Evolutionary conservation across 2,113 vertebrate genomes (phyloP).

Genomic region (Psophia crepitans): DNA sequence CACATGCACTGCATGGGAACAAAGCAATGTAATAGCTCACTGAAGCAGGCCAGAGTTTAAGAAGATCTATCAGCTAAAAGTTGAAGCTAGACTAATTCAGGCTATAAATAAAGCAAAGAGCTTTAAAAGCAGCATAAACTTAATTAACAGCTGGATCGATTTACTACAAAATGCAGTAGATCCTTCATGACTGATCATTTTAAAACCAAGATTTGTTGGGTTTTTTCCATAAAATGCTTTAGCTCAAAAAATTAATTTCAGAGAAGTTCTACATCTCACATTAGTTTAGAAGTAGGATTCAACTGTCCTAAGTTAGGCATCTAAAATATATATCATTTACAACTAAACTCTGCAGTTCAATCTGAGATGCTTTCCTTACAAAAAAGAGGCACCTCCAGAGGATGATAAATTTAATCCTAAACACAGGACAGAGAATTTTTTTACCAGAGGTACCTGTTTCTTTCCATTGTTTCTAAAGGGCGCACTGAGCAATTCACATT

Average conservation of each 20-base stretch:
- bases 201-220: neutral
- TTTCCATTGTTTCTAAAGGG: neutral
- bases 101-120: neutral
- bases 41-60: neutral
- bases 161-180: neutral
- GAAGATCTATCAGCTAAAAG: neutral
- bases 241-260: neutral
- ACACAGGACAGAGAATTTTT: neutral
- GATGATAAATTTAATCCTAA: neutral
- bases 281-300: neutral
- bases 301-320: neutral
- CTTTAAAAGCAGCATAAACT: neutral
- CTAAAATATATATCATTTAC: neutral
- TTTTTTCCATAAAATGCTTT: neutral
- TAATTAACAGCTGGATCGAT: neutral
- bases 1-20: neutral
- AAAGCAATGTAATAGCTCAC: neutral
- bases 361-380: neutral
- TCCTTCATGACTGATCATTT: neutral
- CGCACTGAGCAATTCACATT: neutral
- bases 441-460: neutral
- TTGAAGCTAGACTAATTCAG: neutral
- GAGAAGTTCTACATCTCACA: neutral
- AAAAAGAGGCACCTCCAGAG: neutral
- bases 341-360: neutral